A percentile compares a stretch with the other conserved stretches of the same genome.
Evolutionary conservation across 2,797 vertebrate species (phyloP).

Genomic region (Mionectes olivaceus): DNA sequence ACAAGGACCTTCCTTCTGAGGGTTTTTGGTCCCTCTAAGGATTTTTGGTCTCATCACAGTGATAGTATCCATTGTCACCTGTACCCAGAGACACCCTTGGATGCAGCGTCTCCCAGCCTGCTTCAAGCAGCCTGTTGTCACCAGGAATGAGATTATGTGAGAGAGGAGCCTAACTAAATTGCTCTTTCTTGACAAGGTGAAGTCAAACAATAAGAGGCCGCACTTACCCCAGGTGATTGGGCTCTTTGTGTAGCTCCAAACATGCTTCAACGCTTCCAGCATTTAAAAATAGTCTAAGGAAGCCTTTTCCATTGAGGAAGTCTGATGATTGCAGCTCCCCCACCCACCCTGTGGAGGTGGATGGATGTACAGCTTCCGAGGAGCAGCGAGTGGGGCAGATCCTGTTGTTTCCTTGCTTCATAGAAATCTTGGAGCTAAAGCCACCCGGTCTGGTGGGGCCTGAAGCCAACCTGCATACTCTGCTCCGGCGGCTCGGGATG

Average conservation of each 20-base stretch:
- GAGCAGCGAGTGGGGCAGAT: constrained; percentile 1
- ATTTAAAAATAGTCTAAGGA: constrained; percentile 42
- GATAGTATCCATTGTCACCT: constrained; percentile 36
- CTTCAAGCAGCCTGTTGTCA: not conserved
- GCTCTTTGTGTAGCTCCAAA: constrained; percentile 57
- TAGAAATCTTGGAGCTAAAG: not conserved
- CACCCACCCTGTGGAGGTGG: constrained; percentile 48
- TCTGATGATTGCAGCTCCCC: constrained; percentile 34
- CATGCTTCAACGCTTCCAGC: constrained; percentile 8
- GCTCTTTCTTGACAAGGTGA: constrained; percentile 40
- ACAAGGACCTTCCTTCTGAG: not conserved
- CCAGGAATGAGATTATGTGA: not conserved
- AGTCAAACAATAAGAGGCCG: constrained; percentile 22
- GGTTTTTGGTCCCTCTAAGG: not conserved
- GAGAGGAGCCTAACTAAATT: constrained; percentile 7
- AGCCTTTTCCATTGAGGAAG: constrained; percentile 54
- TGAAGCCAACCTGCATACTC: not conserved
- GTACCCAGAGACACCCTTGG: not conserved
- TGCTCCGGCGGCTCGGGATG: not conserved
- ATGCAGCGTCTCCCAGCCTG: constrained; percentile 10
- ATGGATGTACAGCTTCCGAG: constrained; percentile 16
- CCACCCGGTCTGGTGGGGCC: not conserved
- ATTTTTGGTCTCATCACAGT: not conserved
- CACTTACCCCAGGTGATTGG: constrained; percentile 7
- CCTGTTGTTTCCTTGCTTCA: not conserved